phyloP scores from a whole-genome alignment of 1,140 invertebrate genomes.

The Drosophila repletoides region DNA sequence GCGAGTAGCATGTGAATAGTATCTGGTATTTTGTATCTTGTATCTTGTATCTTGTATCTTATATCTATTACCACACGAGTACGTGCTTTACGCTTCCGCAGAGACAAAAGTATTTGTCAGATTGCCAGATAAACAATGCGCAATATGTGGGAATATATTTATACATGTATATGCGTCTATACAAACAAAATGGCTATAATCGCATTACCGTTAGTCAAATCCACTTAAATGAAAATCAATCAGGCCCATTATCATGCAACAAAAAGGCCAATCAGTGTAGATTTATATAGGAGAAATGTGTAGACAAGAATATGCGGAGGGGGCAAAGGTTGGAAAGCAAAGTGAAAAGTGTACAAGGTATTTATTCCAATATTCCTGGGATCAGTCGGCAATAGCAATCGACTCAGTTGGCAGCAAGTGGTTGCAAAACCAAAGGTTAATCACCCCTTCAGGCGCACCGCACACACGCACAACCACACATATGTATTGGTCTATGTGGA shows the following conservation, averaged over 20 bases:
- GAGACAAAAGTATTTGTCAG: constrained; percentile 16
- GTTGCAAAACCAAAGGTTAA: constrained; percentile 71
- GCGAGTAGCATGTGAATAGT: neutral
- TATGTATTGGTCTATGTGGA: constrained; percentile 8
- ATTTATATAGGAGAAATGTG: constrained; percentile 31
- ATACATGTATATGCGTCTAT: constrained; percentile 5
- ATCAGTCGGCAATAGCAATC: constrained; percentile 68
- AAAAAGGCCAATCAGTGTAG: constrained; percentile 52
- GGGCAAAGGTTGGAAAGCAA: constrained; percentile 10
- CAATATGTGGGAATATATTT: neutral
- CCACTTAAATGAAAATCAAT: constrained; percentile 70
- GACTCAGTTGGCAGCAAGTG: constrained; percentile 55
- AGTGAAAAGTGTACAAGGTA: constrained; percentile 1
- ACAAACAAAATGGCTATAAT: constrained; percentile 54
- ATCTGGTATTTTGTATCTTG: constrained; percentile 1
- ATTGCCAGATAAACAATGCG: constrained; percentile 19
- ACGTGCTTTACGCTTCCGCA: constrained; percentile 10
- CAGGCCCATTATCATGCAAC: constrained; percentile 52
- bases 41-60: constrained; percentile 9
- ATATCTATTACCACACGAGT: constrained; percentile 27
- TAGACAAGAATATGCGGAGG: constrained; percentile 43
- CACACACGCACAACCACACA: constrained; percentile 17
- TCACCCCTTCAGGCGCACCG: constrained; percentile 56
- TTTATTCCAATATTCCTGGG: constrained; percentile 54
- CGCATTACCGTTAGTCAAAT: constrained; percentile 61